These are phyloP conservation scores for Nowickia ferox DNA, from an alignment of 2,888 invertebrate species.

Conservation along the genomic window DNA sequence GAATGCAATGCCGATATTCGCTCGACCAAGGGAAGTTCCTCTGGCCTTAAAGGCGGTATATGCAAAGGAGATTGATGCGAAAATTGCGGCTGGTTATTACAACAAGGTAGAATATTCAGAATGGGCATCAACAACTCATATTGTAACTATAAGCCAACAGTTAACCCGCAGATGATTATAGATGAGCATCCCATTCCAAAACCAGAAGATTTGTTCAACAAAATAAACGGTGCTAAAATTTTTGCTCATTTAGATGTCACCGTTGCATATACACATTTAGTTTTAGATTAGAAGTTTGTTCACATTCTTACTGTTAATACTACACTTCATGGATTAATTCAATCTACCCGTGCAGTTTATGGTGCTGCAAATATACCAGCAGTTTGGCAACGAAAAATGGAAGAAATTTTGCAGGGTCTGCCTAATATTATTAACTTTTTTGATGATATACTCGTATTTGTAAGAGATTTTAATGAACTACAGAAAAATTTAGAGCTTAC, in stretches of 20 bases:
- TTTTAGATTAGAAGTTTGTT: too few relatives aligned
- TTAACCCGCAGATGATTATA: neutral
- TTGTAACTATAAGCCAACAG: neutral
- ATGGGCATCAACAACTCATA: constrained; percentile 1
- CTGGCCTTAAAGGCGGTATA: neutral
- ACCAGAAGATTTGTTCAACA: neutral
- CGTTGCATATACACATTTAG: neutral
- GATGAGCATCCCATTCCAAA: neutral
- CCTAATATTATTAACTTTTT: too few relatives aligned
- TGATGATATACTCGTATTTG: too few relatives aligned
- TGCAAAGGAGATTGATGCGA: neutral
- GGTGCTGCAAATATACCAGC: neutral
- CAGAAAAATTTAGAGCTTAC: too few relatives aligned
- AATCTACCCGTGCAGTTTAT: neutral
- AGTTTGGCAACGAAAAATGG: neutral
- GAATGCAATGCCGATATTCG: neutral
- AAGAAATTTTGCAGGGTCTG: too few relatives aligned
- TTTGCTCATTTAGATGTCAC: neutral
- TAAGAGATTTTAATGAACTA: too few relatives aligned
- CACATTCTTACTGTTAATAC: neutral
- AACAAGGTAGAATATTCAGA: neutral
- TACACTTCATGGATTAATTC: neutral
- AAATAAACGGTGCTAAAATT: neutral
- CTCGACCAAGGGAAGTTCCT: neutral
- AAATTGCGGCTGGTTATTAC: too few relatives aligned